These are phyloP conservation scores for Cyprinodon brontotheroides DNA, from an alignment of 2,113 vertebrate species.

Conservation along the genomic window DNA sequence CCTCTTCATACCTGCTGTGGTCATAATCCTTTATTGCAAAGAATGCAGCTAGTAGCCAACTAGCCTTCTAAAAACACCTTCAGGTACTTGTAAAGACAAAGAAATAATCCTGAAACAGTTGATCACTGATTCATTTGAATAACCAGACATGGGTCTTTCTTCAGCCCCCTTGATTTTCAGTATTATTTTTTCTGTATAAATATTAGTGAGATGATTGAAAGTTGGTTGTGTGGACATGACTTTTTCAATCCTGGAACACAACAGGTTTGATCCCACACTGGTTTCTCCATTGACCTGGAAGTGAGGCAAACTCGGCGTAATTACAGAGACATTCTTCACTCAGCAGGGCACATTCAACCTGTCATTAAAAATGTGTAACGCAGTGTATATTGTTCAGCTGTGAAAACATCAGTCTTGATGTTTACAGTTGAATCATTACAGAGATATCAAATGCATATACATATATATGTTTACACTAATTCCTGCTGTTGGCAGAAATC, in stretches of 20 bases:
- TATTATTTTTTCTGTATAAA: conserved; percentile 2
- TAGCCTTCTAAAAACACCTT: conserved; percentile 1
- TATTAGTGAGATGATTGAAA: conserved; percentile 1
- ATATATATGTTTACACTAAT: neutral
- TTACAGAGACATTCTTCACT: conserved; percentile 61
- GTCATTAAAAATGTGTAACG: conserved; percentile 25
- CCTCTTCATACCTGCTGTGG: conserved; percentile 47
- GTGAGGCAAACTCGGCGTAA: conserved; percentile 42
- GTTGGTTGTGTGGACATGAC: neutral
- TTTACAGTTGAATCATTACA: neutral
- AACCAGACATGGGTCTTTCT: conserved; percentile 24
- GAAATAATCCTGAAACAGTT: conserved; percentile 16
- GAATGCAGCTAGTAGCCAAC: neutral
- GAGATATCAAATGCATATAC: neutral
- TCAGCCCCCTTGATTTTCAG: neutral
- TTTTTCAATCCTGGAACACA: conserved; percentile 14
- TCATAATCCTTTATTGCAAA: conserved; percentile 28
- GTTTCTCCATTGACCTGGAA: conserved; percentile 50
- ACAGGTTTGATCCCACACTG: conserved; percentile 22
- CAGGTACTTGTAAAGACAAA: conserved; percentile 29
- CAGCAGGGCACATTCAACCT: conserved; percentile 43
- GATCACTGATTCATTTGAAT: neutral
- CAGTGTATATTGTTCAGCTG: neutral
- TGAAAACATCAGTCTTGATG: neutral
- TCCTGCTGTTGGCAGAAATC: too few species aligned